A percentile compares a stretch with the other conserved stretches of the same genome.
Conservation (phyloP, 2,797 vertebrate genomes). For the Periparus ater region DNA sequence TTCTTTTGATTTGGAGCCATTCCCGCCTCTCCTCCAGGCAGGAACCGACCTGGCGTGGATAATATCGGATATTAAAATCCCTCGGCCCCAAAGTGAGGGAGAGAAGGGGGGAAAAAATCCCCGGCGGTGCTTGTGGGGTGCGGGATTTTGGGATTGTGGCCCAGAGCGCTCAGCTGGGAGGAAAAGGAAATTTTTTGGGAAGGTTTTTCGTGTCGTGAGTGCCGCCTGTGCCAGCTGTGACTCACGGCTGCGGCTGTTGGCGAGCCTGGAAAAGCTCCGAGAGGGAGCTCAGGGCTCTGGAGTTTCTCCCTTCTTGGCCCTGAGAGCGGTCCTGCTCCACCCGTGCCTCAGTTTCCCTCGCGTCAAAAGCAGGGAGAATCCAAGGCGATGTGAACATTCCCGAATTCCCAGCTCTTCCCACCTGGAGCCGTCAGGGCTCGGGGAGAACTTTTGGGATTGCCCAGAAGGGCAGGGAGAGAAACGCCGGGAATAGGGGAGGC, state of each 20-base stretch:
- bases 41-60: fast-evolving
- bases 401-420: not conserved
- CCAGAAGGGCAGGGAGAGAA: not conserved
- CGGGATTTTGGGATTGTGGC: too few relatives aligned
- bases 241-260: not conserved
- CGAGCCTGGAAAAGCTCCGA: constrained; percentile 14
- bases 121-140: fast-evolving
- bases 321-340: fast-evolving
- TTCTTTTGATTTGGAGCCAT: not conserved
- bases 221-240: constrained; percentile 27
- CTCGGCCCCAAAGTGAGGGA: not conserved
- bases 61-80: fast-evolving
- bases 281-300: not conserved
- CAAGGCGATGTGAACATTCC: fast-evolving
- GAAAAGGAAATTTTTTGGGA: not conserved
- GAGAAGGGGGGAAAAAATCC: fast-evolving
- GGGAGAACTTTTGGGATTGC: not conserved
- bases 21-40: not conserved
- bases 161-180: not conserved
- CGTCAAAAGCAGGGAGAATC: not conserved
- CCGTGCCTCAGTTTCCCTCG: not conserved
- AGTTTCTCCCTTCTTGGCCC: not conserved
- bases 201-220: not conserved
- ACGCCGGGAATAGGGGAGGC: not conserved
- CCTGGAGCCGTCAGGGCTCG: fast-evolving